Evolutionary conservation across 2,113 vertebrate species (phyloP).

Genomic region (Toxotes jaculatrix): DNA sequence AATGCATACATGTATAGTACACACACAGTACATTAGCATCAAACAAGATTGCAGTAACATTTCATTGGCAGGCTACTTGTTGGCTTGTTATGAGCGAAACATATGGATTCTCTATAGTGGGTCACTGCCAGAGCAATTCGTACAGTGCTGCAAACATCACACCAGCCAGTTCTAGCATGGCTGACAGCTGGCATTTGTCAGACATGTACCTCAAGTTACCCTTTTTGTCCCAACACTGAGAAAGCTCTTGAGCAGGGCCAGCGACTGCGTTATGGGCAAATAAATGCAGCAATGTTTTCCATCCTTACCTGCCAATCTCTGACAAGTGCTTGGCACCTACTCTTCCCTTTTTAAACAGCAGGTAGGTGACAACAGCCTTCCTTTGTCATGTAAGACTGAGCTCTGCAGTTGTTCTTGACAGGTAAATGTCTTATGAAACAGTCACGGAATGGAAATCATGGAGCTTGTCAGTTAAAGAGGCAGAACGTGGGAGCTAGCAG

Average conservation of each 20-base stretch:
- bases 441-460: constrained; percentile 68
- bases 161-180: constrained; percentile 30
- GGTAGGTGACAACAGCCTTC: constrained; percentile 78
- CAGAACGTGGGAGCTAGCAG: constrained; percentile 41
- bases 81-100: constrained; percentile 11
- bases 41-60: neutral
- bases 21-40: neutral
- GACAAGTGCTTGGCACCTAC: constrained; percentile 81
- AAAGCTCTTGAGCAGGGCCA: constrained; percentile 56
- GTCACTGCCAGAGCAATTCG: constrained; percentile 23
- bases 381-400: constrained; percentile 80
- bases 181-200: constrained; percentile 79
- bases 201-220: constrained; percentile 64
- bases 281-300: constrained; percentile 76
- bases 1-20: too few relatives aligned
- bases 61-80: constrained; percentile 39
- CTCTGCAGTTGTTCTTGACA: constrained; percentile 79
- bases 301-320: constrained; percentile 75
- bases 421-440: constrained; percentile 78
- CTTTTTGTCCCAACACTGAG: constrained; percentile 54
- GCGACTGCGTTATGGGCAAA: constrained; percentile 73
- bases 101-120: constrained; percentile 26
- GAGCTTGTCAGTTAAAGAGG: constrained; percentile 77
- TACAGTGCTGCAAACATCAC: constrained; percentile 44
- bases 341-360: constrained; percentile 66